Conservation (phyloP, 2,113 vertebrate species). For the Cairina moschata region DNA sequence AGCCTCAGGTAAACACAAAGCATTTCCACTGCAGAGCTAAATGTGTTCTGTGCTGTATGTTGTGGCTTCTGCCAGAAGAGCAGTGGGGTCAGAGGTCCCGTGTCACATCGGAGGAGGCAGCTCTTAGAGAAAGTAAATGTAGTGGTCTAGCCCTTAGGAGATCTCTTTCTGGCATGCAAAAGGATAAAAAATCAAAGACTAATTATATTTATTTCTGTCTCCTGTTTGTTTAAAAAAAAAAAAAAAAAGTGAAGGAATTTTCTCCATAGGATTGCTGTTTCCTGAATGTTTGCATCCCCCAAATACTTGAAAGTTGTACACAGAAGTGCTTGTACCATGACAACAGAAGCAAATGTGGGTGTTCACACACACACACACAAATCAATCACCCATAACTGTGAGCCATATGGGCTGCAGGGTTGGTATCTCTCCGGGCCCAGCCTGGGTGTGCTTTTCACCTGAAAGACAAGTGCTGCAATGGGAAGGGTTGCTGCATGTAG, state of each 20-base stretch:
- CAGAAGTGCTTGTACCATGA: neutral
- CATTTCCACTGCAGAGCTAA: constrained; percentile 41
- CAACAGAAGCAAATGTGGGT: neutral
- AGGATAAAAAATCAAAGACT: neutral
- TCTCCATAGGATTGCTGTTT: neutral
- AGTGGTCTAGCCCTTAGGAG: neutral
- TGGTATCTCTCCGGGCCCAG: neutral
- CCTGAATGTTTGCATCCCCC: neutral
- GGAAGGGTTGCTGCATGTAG: rapidly evolving
- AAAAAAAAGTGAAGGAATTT: neutral
- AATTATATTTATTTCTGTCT: neutral
- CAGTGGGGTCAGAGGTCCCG: neutral
- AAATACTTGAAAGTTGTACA: neutral
- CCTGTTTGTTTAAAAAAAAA: neutral
- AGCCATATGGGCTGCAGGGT: neutral
- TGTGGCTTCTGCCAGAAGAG: neutral
- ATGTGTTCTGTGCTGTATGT: neutral
- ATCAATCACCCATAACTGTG: neutral
- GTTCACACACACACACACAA: rapidly evolving
- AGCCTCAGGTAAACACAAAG: constrained; percentile 40
- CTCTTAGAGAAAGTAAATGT: neutral
- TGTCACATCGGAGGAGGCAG: neutral
- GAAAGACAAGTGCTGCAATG: neutral
- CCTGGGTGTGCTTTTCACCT: neutral
- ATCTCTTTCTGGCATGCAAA: neutral